A percentile compares a stretch with the other conserved stretches of the same genome.
Conservation (phyloP, 2,113 vertebrate species). For the Mesoclemmys tuberculata region DNA sequence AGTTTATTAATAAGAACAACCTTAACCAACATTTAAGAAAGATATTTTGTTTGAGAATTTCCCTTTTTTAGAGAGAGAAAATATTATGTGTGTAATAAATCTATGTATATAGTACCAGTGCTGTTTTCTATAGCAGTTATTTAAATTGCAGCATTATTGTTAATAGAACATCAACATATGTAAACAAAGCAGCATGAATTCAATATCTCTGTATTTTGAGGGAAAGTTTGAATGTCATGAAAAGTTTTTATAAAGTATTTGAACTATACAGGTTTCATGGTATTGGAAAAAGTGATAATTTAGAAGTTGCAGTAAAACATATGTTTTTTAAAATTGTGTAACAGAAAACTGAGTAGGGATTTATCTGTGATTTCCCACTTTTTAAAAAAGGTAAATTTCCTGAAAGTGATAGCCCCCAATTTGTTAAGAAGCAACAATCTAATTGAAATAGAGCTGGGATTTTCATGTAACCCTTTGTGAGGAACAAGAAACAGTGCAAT, state of each 20-base stretch:
- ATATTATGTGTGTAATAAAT: too few relatives aligned
- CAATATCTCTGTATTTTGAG: not conserved
- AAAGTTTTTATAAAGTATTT: too few relatives aligned
- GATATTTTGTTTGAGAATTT: not conserved
- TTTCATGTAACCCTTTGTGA: not conserved
- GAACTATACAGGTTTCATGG: not conserved
- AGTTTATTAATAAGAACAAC: not conserved
- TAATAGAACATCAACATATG: too few relatives aligned
- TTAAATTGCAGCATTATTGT: not conserved
- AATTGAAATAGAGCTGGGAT: not conserved
- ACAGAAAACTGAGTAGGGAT: not conserved
- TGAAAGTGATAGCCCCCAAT: not conserved
- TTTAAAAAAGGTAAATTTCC: not conserved
- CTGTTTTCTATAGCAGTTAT: not conserved
- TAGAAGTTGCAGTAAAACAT: not conserved
- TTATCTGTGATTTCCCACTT: not conserved
- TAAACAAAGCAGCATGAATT: not conserved
- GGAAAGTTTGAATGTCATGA: not conserved
- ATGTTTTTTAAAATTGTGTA: not conserved
- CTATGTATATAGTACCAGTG: not conserved
- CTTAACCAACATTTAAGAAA: not conserved
- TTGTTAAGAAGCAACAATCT: not conserved
- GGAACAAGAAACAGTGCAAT: not conserved
- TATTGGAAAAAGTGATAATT: not conserved
- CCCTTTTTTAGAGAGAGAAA: not conserved